These are phyloP conservation scores for Copidosoma floridanum DNA, from an alignment of 1,140 invertebrate species.

Conservation along the genomic window DNA sequence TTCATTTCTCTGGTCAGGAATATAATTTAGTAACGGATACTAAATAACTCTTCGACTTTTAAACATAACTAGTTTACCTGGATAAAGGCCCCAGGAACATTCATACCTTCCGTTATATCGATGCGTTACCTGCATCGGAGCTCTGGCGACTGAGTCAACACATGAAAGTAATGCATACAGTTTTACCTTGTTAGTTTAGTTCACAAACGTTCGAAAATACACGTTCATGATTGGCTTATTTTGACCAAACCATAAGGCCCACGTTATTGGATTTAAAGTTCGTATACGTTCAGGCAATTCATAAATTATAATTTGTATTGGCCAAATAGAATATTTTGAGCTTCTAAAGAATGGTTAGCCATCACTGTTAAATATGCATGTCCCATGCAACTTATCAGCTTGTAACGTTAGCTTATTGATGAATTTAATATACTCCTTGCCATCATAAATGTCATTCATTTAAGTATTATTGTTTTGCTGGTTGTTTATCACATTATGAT, in stretches of 20 bases:
- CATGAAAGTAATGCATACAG: constrained; percentile 18
- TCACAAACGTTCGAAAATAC: constrained; percentile 19
- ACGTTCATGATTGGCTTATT: constrained; percentile 24
- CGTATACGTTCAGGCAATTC: constrained; percentile 18
- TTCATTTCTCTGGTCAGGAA: background rate
- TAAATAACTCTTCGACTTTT: background rate
- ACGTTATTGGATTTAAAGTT: background rate
- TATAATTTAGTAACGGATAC: background rate
- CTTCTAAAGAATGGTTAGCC: constrained; percentile 18
- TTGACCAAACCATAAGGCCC: constrained; percentile 22
- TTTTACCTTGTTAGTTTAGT: constrained; percentile 22
- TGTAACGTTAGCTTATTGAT: background rate
- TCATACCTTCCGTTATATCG: constrained; percentile 27
- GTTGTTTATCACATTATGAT: background rate
- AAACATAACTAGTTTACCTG: background rate
- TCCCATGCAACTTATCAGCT: constrained; percentile 8
- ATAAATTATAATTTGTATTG: constrained; percentile 20
- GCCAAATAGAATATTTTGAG: constrained; percentile 17
- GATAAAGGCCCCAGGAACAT: constrained; percentile 21
- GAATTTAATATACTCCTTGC: constrained; percentile 16
- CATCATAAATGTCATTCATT: constrained; percentile 14
- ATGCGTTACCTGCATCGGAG: constrained; percentile 11
- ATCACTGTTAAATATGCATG: constrained; percentile 20
- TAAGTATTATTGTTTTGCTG: background rate
- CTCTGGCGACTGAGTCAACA: constrained; percentile 16